Conservation (phyloP, 64 coral and sea anemone species). For the Actinia equina region DNA sequence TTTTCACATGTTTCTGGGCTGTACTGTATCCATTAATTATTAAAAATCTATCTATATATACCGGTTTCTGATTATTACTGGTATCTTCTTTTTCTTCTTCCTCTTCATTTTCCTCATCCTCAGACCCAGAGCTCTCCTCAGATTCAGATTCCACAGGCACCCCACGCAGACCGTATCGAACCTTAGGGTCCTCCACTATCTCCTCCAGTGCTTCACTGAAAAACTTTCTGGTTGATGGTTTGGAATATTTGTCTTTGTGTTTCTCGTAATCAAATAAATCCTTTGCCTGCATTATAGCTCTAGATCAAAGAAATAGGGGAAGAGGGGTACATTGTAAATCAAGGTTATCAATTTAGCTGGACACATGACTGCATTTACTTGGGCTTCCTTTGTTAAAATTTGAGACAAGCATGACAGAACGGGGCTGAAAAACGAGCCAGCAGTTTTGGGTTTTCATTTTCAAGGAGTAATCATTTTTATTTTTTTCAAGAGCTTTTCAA, state of each 20-base stretch:
- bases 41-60: not conserved
- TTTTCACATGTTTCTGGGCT: no score
- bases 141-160: constrained; percentile 54
- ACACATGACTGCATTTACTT: no score
- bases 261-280: constrained; percentile 77
- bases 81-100: constrained; percentile 37
- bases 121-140: constrained; percentile 43
- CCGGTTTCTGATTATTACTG: not conserved
- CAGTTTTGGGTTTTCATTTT: no score
- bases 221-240: constrained; percentile 51
- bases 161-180: constrained; percentile 76
- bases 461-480: no score
- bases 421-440: no score
- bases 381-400: no score
- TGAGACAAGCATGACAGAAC: no score
- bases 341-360: no score
- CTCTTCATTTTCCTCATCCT: constrained; percentile 14
- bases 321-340: no score
- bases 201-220: constrained; percentile 88
- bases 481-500: no score
- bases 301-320: not conserved
- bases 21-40: no score
- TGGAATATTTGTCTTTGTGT: constrained; percentile 71
- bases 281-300: constrained; percentile 71
- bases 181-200: constrained; percentile 75